Base-by-base conservation (phyloP, 2,888 invertebrate species). In the Portevinia maculata region DNA sequence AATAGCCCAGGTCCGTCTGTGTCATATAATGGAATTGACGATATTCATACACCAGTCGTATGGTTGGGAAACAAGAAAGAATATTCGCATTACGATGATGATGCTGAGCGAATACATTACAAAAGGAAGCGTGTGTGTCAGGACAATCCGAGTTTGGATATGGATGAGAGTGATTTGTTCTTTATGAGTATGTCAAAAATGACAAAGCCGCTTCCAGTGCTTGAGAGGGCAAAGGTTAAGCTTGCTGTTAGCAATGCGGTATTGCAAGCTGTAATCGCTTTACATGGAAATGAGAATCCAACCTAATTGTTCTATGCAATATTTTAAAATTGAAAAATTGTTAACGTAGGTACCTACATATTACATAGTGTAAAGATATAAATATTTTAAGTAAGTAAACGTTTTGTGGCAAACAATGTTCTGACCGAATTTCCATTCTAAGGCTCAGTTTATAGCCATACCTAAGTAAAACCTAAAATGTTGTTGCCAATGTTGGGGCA, bases 181-280 rank as follows among this genome's bases (percentile, higher is more conserved):
- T 74, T 74, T 15, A 52, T 74, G 52, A 74, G 74, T 9, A 74
- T 74, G 74, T 74, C 74, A 1, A 65, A 74, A 50, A 74, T 74
- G 74, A 50, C 65, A 6, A 74, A 74, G 44, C 7, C 59, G 5
- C 48, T 74, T 11, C 57, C 74, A 5, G 50, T 9, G 15, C 32
- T 65, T 1, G 55, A 74, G 17, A 39, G 50, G 19, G 64, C 74
- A 3, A 65, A 74, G 24, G 44, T 74, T n/a, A 65, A 74, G 17
- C 57, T 74, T 8, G 65, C 74, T 9, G 44, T 74, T 1, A 59
- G 74, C 21, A 74, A 74, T 74, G 28, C 57, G 0, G 65, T 74
- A 2, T 52, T 65, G 3, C 53, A 74, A 15, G 65, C 57, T 6
- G 5, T 74, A 0, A 59, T 74, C 6, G 0, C 28, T 8, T 2